These are phyloP conservation scores for Macropis europaea DNA, from an alignment of 2,888 invertebrate genomes.

Conservation along the genomic window DNA sequence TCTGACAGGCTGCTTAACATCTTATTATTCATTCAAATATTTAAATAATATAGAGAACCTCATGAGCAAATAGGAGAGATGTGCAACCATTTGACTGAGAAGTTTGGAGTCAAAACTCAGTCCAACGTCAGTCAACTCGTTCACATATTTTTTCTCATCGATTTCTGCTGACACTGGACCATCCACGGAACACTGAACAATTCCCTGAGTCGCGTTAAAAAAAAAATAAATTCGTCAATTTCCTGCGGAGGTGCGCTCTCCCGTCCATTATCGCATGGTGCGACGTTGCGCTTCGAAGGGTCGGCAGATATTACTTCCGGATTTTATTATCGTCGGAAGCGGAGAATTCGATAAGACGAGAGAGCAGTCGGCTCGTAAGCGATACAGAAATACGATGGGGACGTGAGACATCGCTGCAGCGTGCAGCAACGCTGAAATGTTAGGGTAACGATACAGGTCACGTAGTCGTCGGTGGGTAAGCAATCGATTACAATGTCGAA, in stretches of 20 bases:
- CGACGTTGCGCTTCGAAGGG: background rate
- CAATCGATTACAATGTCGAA: slow-evolving; percentile 56
- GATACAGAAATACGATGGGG: slow-evolving; percentile 54
- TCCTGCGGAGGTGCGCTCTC: background rate
- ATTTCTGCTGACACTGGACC: too few species aligned
- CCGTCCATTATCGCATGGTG: background rate
- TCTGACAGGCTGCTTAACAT: too few species aligned
- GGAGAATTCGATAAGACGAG: slow-evolving; percentile 59
- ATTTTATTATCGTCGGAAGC: slow-evolving; percentile 47
- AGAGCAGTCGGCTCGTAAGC: slow-evolving; percentile 43
- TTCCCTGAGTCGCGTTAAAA: too few species aligned
- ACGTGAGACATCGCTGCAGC: slow-evolving; percentile 43
- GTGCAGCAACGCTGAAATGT: slow-evolving; percentile 12
- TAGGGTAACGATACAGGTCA: slow-evolving; percentile 28
- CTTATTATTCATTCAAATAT: too few species aligned
- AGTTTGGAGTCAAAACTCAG: too few species aligned
- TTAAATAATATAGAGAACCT: too few species aligned
- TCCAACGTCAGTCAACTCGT: too few species aligned
- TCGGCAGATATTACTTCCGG: slow-evolving; percentile 41
- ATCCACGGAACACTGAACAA: too few species aligned
- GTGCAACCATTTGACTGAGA: too few species aligned
- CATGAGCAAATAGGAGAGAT: too few species aligned
- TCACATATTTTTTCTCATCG: too few species aligned
- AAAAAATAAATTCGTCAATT: slow-evolving; percentile 11
- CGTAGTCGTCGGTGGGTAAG: slow-evolving; percentile 34